Evolutionary conservation across 2,888 invertebrate genomes (phyloP), one percentile per base, ranked within the genome.

Genomic region (Drosophila eohydei): DNA sequence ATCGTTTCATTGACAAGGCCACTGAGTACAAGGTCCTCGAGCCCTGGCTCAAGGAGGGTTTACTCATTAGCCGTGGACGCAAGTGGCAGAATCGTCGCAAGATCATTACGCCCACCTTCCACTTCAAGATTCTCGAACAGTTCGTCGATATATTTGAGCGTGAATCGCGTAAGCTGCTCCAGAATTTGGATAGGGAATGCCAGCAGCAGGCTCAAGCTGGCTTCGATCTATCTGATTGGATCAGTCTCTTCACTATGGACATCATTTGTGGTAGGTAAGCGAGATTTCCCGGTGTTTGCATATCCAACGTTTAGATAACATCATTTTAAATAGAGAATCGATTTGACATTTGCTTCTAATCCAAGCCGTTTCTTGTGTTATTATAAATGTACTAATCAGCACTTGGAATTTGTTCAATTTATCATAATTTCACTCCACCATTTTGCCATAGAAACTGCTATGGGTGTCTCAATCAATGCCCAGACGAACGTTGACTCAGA

Each of bases 381-480:
- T 30, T 28, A n/a, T n/a, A n/a, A 48, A 48, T 48, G n/a, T 9
- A n/a, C 30, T 30, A 48, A 48, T 48, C 48, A 48, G 48, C 30
- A 30, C n/a, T n/a, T 30, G 48, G 32, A 50, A 30, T 48, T 48
- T 48, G 16, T 32, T 16, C 48, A 16, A 32, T 16, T 11, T 32
- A 32, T 2, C 30, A 16, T 50, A 11, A 32, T 50, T 50, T 50
- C 6, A 16, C 30, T 50, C 3, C 16, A n/a, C 11, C 32, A 0
- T n/a, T 48, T 30, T 8, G 9, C n/a, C 12, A 50, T 12, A 96
- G 97, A 97, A 93, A 95, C 97, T 8, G 96, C 97, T 14, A 98
- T 98, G 97, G 97, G 97, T 0, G 94, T 95, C 12, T 94, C 94
- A 34, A 93, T 96, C 0, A 94, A 96, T 88, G 96, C 97, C 0